Conservation (phyloP, 2,888 invertebrate genomes). For the Zaprionus bogoriensis region DNA sequence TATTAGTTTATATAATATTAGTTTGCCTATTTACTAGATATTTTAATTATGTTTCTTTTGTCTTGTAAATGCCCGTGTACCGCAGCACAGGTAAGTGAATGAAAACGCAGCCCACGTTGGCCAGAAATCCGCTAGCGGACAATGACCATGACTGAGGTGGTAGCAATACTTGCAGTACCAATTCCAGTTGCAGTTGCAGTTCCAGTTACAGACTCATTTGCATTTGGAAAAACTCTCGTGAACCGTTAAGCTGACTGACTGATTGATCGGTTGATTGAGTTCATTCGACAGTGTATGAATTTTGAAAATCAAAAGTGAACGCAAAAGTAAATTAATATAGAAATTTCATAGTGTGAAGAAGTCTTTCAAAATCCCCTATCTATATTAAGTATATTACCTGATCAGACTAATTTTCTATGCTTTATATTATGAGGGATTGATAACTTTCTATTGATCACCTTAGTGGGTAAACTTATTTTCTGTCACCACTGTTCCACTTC, state of each 20-base stretch:
- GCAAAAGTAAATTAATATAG: not conserved
- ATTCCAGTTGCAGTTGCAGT: conserved; percentile 25
- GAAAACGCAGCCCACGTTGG: conserved; percentile 20
- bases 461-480: too few species aligned
- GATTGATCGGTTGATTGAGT: conserved; percentile 16
- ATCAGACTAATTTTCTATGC: too few species aligned
- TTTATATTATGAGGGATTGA: too few species aligned
- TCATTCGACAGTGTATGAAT: conserved; percentile 10
- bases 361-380: too few species aligned
- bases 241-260: conserved; percentile 36
- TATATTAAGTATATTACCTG: too few species aligned
- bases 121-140: conserved; percentile 52
- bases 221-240: conserved; percentile 17
- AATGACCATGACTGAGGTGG: conserved; percentile 93
- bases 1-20: not conserved
- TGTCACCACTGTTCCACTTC: too few species aligned
- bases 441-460: too few species aligned
- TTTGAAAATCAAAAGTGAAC: not conserved
- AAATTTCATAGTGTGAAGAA: too few species aligned
- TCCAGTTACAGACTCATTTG: conserved; percentile 20
- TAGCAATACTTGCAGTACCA: conserved; percentile 87
- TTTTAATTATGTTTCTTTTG: not conserved
- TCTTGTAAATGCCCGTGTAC: not conserved
- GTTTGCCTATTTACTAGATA: not conserved
- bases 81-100: not conserved